phyloP scores from a whole-genome alignment of 92 coral and sea anemone species.

The Meandrina meandrites region DNA sequence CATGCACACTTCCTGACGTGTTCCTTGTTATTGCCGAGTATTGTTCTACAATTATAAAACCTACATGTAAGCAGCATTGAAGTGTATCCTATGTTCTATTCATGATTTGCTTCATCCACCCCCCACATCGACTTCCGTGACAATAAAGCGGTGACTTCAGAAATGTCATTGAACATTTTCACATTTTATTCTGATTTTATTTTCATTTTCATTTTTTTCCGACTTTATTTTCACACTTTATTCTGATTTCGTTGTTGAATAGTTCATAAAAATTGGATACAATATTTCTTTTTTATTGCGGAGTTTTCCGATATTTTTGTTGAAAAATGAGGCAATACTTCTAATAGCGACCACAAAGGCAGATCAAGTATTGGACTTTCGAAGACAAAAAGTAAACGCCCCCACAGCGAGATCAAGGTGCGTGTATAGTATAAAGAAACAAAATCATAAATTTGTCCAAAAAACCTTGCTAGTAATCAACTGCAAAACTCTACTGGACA shows the following conservation, averaged over 20 bases:
- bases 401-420: not conserved
- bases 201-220: too few species aligned
- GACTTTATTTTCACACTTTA: too few species aligned
- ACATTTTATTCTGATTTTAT: too few species aligned
- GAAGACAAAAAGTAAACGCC: not conserved
- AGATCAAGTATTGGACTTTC: not conserved
- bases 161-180: not conserved
- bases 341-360: not conserved
- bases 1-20: too few species aligned
- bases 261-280: not conserved
- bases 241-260: not conserved
- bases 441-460: not conserved
- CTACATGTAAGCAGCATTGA: too few species aligned
- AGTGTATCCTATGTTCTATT: too few species aligned
- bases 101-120: too few species aligned
- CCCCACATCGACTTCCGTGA: not conserved
- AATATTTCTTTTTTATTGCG: not conserved
- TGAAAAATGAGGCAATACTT: not conserved
- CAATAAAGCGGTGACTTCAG: not conserved
- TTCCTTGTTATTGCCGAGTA: too few species aligned
- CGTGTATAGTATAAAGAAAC: too few species aligned
- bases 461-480: not conserved
- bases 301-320: not conserved
- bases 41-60: too few species aligned
- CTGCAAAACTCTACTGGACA: not conserved